Evolutionary conservation across 2,797 vertebrate genomes (phyloP), one percentile per base, ranked within the genome.

Genomic region (Moxostoma hubbsi): DNA sequence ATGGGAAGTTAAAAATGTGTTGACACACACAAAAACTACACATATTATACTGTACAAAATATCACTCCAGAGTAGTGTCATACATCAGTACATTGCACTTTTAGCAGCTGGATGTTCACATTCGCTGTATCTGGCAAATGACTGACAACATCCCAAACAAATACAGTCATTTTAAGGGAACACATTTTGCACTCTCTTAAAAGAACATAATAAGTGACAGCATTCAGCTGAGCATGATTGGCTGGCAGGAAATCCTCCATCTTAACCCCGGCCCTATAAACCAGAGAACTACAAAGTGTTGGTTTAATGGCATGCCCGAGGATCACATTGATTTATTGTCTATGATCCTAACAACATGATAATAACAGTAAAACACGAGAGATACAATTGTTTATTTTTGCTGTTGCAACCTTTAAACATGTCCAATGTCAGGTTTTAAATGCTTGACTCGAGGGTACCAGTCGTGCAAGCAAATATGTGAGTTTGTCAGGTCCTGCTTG

Each of bases 301-400:
- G 86, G 90, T 92, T 93, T 94, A 95, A 96, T 94, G 92, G 91
- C 81, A 83, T 89, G 96, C 96, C 96, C 93, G 94, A 95, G 93
- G 92, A 96, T 93, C 94, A 92, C 88, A 92, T 88, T 92, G 90
- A 95, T 94, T 93, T 91, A 95, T 93, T 92, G 90, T 92, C 91
- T 92, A 82, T 93, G 93, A 90, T 95, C 91, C 93, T 77, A 91
- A 92, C 89, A 95, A 95, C 89, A 91, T 85, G 87, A 92, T 90
- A 84, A 95, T 95, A 95, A 95, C 95, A 96, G 96, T 98, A 97
- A 98, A 98, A 95, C 91, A 90, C 86, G 92, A 93, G 91, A 90
- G 93, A 95, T 92, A 93, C 93, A 94, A 94, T 95, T 94, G 93
- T 93, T 94, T 93, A 95, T 96, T 95, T 95, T 93, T 94, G 85